Percentiles rank a stretch among this genome's conserved stretches.
Conservation (phyloP, 2,113 vertebrate species). For the Sinocyclocheilus grahami region DNA sequence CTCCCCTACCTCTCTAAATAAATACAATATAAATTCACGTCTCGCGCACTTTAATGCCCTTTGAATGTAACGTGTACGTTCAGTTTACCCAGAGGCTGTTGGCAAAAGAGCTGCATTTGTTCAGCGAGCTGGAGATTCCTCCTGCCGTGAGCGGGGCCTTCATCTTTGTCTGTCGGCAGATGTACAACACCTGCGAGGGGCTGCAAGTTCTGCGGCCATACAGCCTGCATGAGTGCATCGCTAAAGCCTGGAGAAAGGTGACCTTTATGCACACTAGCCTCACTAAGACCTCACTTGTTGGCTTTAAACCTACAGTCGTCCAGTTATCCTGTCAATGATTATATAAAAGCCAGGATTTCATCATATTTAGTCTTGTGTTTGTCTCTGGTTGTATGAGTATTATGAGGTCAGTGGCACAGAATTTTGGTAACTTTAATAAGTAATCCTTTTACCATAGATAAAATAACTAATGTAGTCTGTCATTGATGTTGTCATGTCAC, state of each 20-base stretch:
- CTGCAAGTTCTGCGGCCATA: slow-evolving; percentile 84
- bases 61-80: too few relatives aligned
- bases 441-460: neutral
- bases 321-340: neutral
- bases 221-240: slow-evolving; percentile 80
- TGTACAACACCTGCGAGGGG: slow-evolving; percentile 92
- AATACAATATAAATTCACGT: too few relatives aligned
- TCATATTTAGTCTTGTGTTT: neutral
- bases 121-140: slow-evolving; percentile 70
- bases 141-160: slow-evolving; percentile 86
- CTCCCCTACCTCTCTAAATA: too few relatives aligned
- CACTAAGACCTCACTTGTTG: neutral
- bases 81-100: slow-evolving; percentile 89
- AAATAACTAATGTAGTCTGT: neutral
- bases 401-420: neutral
- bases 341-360: neutral
- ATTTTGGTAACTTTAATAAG: neutral
- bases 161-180: slow-evolving; percentile 89
- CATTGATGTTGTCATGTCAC: neutral
- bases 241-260: slow-evolving; percentile 89
- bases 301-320: neutral
- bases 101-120: slow-evolving; percentile 72
- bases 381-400: neutral
- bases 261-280: neutral
- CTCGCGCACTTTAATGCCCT: too few relatives aligned